Evolutionary conservation across 2,113 vertebrate genomes (phyloP).

Genomic region (Motacilla alba): DNA sequence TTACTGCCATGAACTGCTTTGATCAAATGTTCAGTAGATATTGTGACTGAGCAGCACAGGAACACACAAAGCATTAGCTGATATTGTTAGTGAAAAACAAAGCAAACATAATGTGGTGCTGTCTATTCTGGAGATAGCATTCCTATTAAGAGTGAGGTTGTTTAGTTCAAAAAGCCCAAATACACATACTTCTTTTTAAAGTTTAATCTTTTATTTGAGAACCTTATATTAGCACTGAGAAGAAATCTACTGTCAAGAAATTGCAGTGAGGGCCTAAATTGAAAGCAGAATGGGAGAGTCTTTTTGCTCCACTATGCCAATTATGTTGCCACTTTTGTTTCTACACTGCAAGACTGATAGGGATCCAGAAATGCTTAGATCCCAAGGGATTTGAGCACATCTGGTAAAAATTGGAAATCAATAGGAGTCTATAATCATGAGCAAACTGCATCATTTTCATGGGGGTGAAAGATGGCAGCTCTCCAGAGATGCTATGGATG

Average conservation of each 20-base stretch:
- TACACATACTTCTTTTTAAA: constrained; percentile 32
- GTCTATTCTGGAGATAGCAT: not conserved
- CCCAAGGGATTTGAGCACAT: constrained; percentile 66
- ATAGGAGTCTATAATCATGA: constrained; percentile 81
- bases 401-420: constrained; percentile 83
- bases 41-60: not conserved
- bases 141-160: not conserved
- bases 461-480: constrained; percentile 69
- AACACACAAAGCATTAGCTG: not conserved
- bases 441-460: constrained; percentile 74
- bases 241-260: constrained; percentile 76
- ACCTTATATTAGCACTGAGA: constrained; percentile 32
- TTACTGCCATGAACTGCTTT: not conserved
- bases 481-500: constrained; percentile 10
- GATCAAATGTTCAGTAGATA: not conserved
- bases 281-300: constrained; percentile 76
- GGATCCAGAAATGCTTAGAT: constrained; percentile 67
- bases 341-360: constrained; percentile 72
- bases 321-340: constrained; percentile 75
- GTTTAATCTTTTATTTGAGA: constrained; percentile 53
- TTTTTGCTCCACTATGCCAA: constrained; percentile 69
- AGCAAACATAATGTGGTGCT: not conserved
- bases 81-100: not conserved
- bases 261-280: constrained; percentile 80
- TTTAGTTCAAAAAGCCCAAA: constrained; percentile 36